Base-by-base conservation (phyloP, 2,888 invertebrate species). In the Priocnemis perturbator region DNA sequence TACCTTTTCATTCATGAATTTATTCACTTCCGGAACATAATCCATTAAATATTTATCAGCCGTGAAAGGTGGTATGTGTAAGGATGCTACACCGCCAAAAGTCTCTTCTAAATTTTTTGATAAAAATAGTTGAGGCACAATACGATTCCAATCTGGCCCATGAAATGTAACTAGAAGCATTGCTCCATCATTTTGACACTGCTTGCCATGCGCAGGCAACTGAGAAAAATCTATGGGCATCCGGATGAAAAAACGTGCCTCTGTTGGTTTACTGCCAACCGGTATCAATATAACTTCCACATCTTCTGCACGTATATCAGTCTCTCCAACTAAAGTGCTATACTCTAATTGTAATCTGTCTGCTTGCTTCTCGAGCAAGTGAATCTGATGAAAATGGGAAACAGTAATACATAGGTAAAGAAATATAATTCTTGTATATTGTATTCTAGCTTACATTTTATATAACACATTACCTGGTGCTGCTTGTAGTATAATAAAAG, bases 271-370 rank as follows among this genome's bases (percentile, higher is more conserved):
- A 30, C 90, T 87, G 76, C 92, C 92, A 70, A 89, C 89, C 21
- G 85, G 85, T n/a, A 92, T 91, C 3, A 93, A 91, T 86, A 91
- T 91, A 30, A 95, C 91, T 89, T 95, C 95, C 60, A 95, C 90
- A 83, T 94, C 92, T 67, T 92, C 90, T 70, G 91, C 90, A 56
- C 90, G 87, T 57, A 92, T 90, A 48, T 91, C 86, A 19, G 91
- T 89, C 79, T 91, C 90, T 19, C 91, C 90, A 11, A 93, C 86
- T 53, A 95, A 88, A n/a, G 91, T 91, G 74, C 90, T 90, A 83
- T 94, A 94, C 83, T 94, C 94, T 86, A 92, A 90, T 71, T 91
- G 90, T 0, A 94, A 90, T 68, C 92, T 87, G 0, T 90, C 90
- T 72, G 90, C 90, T 86, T 91, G 91, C 1, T 69, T 71, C 14